Conservation (phyloP, 2,113 vertebrate genomes). For the Periophthalmodon schlosseri region DNA sequence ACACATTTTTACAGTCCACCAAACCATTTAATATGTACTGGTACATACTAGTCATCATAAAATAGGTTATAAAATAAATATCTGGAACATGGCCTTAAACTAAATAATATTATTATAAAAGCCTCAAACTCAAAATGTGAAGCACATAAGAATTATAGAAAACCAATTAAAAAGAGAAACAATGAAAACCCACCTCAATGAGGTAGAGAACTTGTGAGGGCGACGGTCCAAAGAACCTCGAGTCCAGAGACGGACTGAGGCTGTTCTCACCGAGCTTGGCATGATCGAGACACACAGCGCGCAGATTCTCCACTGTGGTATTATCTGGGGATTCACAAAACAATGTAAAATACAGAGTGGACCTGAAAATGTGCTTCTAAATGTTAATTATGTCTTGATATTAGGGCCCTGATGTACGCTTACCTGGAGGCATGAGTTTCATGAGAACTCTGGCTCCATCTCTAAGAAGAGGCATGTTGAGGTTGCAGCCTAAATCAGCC, state of each 20-base stretch:
- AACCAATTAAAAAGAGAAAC: neutral
- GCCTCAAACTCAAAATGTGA: too few relatives aligned
- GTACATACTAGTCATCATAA: too few relatives aligned
- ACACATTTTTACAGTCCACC: too few relatives aligned
- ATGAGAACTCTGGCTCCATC: slow-evolving; percentile 97
- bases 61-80: neutral
- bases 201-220: slow-evolving; percentile 99
- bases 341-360: neutral
- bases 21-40: too few relatives aligned
- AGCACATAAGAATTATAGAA: neutral
- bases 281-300: slow-evolving; percentile 96
- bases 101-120: neutral
- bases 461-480: slow-evolving; percentile 96
- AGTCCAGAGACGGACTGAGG: slow-evolving; percentile 95
- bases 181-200: slow-evolving; percentile 85
- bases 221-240: slow-evolving; percentile 96
- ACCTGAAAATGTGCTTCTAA: neutral
- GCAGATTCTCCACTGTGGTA: slow-evolving; percentile 94
- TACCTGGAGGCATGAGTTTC: slow-evolving; percentile 99
- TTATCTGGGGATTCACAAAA: slow-evolving; percentile 81
- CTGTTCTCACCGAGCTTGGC: slow-evolving; percentile 98
- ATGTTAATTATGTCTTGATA: neutral
- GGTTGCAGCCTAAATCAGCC: slow-evolving; percentile 94
- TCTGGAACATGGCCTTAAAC: neutral
- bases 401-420: slow-evolving; percentile 7